phyloP scores from a whole-genome alignment of 1,140 invertebrate genomes.

The Homalodisca vitripennis region DNA sequence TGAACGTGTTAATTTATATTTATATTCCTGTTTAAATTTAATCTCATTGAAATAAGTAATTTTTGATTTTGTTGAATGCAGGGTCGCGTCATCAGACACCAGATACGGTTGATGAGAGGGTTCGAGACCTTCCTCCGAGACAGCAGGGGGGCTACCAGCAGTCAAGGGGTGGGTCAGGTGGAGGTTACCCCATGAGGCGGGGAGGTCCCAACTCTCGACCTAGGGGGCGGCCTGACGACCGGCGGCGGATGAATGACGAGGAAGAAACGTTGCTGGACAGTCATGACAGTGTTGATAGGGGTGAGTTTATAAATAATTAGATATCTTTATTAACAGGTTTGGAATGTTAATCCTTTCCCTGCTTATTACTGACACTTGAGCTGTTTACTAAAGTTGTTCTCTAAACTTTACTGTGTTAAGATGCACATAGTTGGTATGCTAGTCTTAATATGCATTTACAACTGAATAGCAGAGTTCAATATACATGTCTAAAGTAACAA shows the following conservation, averaged over 20 bases:
- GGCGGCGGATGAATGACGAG: constrained; percentile 36
- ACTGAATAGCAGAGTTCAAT: too few species aligned
- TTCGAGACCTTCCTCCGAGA: constrained; percentile 31
- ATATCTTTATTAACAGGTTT: too few species aligned
- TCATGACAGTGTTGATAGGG: constrained; percentile 41
- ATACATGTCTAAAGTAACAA: too few species aligned
- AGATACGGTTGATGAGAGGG: constrained; percentile 40
- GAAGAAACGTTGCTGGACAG: constrained; percentile 39
- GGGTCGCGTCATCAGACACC: constrained; percentile 43
- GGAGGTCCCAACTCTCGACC: constrained; percentile 16
- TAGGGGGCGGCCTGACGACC: constrained; percentile 19
- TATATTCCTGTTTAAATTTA: too few species aligned
- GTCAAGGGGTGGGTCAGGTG: constrained; percentile 22
- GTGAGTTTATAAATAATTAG: too few species aligned
- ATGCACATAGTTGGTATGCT: too few species aligned
- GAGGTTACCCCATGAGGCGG: constrained; percentile 28
- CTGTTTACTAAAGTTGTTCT: too few species aligned
- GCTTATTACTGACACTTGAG: too few species aligned
- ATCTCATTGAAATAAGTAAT: not conserved
- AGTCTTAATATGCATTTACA: too few species aligned
- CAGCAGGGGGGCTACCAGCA: constrained; percentile 31
- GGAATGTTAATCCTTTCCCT: too few species aligned
- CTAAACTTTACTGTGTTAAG: too few species aligned
- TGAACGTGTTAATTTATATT: too few species aligned
- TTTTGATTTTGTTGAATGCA: not conserved